Conservation (phyloP, 92 coral and sea anemone genomes). For the Micromussa lordhowensis region DNA sequence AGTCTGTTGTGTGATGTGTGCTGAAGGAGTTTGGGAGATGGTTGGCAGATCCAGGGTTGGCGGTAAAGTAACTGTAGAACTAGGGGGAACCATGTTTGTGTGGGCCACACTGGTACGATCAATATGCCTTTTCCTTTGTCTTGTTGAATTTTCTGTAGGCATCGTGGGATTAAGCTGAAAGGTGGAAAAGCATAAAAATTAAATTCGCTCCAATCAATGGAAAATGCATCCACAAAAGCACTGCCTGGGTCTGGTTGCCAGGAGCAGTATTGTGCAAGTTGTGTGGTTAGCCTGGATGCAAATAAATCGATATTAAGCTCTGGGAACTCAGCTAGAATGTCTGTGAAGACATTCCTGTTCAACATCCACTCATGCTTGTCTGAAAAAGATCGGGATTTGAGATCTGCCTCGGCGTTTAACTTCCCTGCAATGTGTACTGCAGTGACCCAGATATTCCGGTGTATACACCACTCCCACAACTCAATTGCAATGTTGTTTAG, state of each 20-base stretch:
- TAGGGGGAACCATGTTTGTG: constrained; percentile 68
- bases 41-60: constrained; percentile 15
- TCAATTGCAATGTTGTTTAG: constrained; percentile 49
- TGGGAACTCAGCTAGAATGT: constrained; percentile 28
- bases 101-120: constrained; percentile 69
- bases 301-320: constrained; percentile 46
- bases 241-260: constrained; percentile 63
- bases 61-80: constrained; percentile 44
- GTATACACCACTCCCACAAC: constrained; percentile 55
- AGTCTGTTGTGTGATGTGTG: constrained; percentile 6
- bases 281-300: constrained; percentile 8
- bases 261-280: constrained; percentile 25
- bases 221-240: constrained; percentile 64
- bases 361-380: constrained; percentile 61
- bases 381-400: constrained; percentile 56
- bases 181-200: constrained; percentile 60
- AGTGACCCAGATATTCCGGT: constrained; percentile 52
- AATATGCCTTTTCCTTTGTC: constrained; percentile 62
- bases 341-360: constrained; percentile 36
- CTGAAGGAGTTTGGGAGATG: neutral
- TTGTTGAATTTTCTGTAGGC: constrained; percentile 38
- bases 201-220: constrained; percentile 60
- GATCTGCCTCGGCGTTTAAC: constrained; percentile 58
- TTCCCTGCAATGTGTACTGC: constrained; percentile 74
- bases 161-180: constrained; percentile 55